Evolutionary conservation across 2,113 vertebrate genomes (phyloP), one percentile per base, ranked within the genome.

Genomic region (Hystrix brachyura): DNA sequence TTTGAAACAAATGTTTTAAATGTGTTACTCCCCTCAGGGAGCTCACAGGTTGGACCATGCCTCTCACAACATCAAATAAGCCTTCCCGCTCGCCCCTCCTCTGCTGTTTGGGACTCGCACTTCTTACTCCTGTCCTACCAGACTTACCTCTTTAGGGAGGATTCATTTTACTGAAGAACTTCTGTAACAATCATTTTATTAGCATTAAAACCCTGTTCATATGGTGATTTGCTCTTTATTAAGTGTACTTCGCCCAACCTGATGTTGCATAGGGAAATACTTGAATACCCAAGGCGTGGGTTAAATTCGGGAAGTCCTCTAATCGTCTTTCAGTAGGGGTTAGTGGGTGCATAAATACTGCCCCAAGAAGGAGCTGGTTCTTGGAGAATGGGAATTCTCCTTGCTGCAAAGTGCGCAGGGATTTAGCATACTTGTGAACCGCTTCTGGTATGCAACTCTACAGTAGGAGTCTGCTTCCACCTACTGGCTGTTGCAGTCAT

Each of bases 241-340:
- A 82, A 6, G 29, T 90, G 55, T 92, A 13, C 23, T 69, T 79
- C 32, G 29, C 65, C 43, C 55, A 79, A 19, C 0, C 27, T 80
- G 19, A 95, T 83, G 17, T 43, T 79, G 11, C 17, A 46, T 34
- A 15, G 32, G 53, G 87, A 96, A 93, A 10, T 80, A 34, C 59
- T 87, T 1, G 43, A 55, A 82, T n/a, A 64, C 25, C 53, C 86
- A 32, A 90, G 51, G 46, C 55, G 93, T 32, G 92, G 67, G 95
- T 95, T 95, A 95, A 98, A 79, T 85, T 90, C 78, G n/a, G 48
- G 32, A 91, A 94, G 65, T 25, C 4, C 43, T 8, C 46, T 95
- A 97, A 97, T 96, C 94, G 25, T 57, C 48, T 87, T 7, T 69
- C 85, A 93, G 59, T 62, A 64, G 43, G 62, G 87, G 95, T 97